phyloP scores from a whole-genome alignment of 2,797 vertebrate species.

The Capromys pilorides region DNA sequence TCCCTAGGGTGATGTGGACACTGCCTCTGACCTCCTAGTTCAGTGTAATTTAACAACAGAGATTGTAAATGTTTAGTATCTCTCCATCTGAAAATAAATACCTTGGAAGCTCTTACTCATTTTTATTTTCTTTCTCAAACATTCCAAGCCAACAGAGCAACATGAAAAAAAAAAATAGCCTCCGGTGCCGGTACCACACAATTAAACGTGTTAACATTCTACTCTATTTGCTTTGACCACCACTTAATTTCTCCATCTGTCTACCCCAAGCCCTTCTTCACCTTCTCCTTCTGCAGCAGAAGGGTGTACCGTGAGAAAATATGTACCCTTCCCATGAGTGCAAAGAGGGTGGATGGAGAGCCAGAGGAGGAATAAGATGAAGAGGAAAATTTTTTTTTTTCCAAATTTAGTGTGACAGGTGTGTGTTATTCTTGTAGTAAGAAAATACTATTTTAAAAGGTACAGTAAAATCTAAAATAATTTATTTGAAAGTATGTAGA shows the following conservation, averaged over 20 bases:
- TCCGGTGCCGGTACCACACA: neutral
- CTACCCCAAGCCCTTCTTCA: neutral
- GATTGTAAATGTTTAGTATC: neutral
- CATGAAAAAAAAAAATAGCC: neutral
- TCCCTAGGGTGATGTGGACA: neutral
- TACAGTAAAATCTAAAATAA: neutral
- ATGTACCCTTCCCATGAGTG: neutral
- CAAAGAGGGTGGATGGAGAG: neutral
- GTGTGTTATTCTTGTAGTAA: neutral
- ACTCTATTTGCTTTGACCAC: neutral
- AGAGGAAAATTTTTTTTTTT: neutral
- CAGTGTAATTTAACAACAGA: conserved; percentile 18
- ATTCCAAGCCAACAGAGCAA: neutral
- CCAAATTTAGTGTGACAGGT: neutral
- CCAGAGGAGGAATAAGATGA: neutral
- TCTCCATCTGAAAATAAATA: conserved; percentile 33
- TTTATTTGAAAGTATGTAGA: conserved; percentile 12
- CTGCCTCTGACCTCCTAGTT: neutral
- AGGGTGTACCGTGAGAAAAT: neutral
- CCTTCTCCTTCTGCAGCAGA: neutral
- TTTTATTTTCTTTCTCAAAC: conserved; percentile 49
- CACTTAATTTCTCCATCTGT: neutral
- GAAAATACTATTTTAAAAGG: conserved; percentile 15
- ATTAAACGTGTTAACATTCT: neutral
- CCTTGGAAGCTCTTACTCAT: conserved; percentile 16